phyloP scores from a whole-genome alignment of 2,113 vertebrate genomes.

The Thinocorus orbignyianus region DNA sequence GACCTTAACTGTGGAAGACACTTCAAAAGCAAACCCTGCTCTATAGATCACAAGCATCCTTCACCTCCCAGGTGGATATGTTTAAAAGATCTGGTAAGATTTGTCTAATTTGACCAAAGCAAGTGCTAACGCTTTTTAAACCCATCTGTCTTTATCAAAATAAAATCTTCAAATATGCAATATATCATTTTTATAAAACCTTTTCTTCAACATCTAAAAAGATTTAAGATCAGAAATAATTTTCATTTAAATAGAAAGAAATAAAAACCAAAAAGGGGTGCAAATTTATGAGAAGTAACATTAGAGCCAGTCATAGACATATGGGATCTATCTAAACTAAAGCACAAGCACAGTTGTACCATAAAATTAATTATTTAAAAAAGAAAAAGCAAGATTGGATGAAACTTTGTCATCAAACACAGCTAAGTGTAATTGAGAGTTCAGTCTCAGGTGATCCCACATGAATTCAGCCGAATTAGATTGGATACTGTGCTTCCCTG shows the following conservation, averaged over 20 bases:
- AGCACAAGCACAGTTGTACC: neutral
- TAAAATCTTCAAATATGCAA: neutral
- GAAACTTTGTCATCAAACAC: neutral
- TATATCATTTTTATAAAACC: neutral
- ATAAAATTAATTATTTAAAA: neutral
- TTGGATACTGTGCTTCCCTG: neutral
- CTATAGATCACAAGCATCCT: neutral
- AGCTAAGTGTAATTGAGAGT: neutral
- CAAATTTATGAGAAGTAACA: neutral
- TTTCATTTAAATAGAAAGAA: neutral
- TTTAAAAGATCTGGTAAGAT: neutral
- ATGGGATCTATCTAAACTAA: neutral
- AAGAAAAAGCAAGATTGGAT: neutral
- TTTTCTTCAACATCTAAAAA: neutral
- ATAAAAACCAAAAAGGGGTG: neutral
- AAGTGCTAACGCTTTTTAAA: neutral
- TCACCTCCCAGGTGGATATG: neutral
- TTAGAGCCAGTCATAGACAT: neutral
- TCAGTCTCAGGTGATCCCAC: neutral
- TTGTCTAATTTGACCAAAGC: neutral
- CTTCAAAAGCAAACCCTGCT: neutral
- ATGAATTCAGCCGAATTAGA: neutral
- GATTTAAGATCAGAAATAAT: neutral
- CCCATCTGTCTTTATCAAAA: neutral
- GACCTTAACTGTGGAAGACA: neutral